Evolutionary conservation across 2,888 invertebrate genomes (phyloP), one percentile per base, ranked within the genome.

Genomic region (Drosophila nigricruria): DNA sequence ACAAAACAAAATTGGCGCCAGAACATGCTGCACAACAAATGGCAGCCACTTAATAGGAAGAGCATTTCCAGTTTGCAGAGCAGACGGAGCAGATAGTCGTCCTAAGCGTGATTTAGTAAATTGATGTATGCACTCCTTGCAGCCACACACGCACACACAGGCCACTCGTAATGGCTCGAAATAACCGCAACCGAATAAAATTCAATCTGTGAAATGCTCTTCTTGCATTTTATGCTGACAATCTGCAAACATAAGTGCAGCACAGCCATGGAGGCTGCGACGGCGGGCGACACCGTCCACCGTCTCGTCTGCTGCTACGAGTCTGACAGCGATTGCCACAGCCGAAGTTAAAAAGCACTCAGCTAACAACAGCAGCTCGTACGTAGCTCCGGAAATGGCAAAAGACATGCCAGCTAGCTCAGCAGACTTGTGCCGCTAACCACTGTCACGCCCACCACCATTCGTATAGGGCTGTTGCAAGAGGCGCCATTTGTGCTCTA

Each of bases 341-440:
- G 76, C 58, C 57, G 69, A 69, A 83, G 86, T 86, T 83, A 83
- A 83, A 83, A 88, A 85, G 88, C 85, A 85, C 88, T 85, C 84
- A 83, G 53, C 66, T 56, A 71, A 73, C 75, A 68, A 68, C 59
- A 66, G 70, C 60, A 77, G 68, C 77, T 78, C 80, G 70, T 77
- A 85, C 79, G 75, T 78, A 80, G 76, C 83, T 70, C 58, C 79
- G 82, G 85, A 87, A 82, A 81, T 84, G 73, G 82, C 67, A 73
- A 68, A 88, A 83, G 79, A 78, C 75, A 81, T 71, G 75, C 60
- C 70, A 56, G 27, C 52, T 38, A 70, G 69, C 52, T 66, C 53
- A 70, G 63, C 68, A 70, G 60, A 58, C 53, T 30, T 32, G 54
- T 43, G 58, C 40, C 40, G 36, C 36, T 32, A 12, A 12, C 38